phyloP scores from a whole-genome alignment of 1,140 invertebrate species.

The Daktulosphaira vitifoliae region DNA sequence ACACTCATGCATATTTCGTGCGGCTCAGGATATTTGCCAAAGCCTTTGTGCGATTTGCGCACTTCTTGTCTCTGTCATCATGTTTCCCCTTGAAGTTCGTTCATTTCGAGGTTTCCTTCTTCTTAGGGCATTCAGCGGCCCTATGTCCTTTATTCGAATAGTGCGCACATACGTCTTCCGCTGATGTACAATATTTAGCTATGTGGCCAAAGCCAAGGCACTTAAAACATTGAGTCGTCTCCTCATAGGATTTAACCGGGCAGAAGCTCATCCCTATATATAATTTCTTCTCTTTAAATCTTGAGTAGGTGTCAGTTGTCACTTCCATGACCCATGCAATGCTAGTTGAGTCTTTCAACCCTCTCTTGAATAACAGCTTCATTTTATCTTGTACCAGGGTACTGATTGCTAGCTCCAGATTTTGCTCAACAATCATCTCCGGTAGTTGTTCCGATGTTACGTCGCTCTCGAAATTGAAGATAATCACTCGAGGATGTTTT shows the following conservation, averaged over 20 bases:
- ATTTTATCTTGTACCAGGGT: too few species aligned
- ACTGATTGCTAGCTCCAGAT: too few species aligned
- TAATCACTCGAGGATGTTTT: too few species aligned
- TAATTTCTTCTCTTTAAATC: background rate
- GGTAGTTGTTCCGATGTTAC: too few species aligned
- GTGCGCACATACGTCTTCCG: background rate
- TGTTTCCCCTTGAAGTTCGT: background rate
- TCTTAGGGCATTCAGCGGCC: background rate
- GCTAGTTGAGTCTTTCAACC: background rate
- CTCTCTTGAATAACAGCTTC: slow-evolving; percentile 2
- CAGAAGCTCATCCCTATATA: background rate
- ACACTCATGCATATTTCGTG: background rate
- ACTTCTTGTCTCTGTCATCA: background rate
- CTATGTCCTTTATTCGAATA: background rate
- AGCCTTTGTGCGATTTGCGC: background rate
- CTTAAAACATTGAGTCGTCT: slow-evolving; percentile 32
- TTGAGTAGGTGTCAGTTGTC: background rate
- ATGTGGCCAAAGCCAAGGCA: slow-evolving; percentile 34
- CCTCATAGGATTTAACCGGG: background rate
- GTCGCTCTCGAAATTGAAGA: too few species aligned
- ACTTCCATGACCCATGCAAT: background rate
- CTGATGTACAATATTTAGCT: background rate
- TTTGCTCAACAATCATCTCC: too few species aligned
- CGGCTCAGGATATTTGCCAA: background rate
- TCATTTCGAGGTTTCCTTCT: background rate